Conservation (phyloP, 2,797 vertebrate species). For the Poeciliopsis turneri region DNA sequence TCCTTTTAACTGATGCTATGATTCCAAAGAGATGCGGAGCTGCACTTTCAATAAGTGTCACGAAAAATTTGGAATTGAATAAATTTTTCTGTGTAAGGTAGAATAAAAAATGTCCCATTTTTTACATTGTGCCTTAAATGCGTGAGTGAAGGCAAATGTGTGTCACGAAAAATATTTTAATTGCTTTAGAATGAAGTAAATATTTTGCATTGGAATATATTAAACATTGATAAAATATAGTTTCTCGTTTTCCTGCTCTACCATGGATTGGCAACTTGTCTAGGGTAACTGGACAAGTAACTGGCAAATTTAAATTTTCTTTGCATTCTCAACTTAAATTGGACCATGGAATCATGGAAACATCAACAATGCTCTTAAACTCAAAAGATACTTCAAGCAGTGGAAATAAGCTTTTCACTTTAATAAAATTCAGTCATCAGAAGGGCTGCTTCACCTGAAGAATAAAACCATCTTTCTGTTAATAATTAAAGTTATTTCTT, state of each 20-base stretch:
- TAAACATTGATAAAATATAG: conserved; percentile 7
- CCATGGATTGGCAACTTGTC: neutral
- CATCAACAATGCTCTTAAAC: neutral
- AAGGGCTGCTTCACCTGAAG: neutral
- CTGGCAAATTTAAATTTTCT: neutral
- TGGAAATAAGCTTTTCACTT: neutral
- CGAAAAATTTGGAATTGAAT: conserved; percentile 32
- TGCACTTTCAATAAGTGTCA: conserved; percentile 20
- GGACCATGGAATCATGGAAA: neutral
- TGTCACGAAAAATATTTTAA: conserved; percentile 32
- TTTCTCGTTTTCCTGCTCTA: neutral
- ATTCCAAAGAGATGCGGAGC: conserved; percentile 34
- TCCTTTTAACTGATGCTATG: conserved; percentile 21
- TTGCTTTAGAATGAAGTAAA: conserved; percentile 29
- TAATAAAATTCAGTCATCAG: neutral
- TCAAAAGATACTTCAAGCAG: neutral
- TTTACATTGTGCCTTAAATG: conserved; percentile 40
- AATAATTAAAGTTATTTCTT: neutral
- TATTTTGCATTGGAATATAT: neutral
- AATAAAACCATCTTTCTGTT: neutral
- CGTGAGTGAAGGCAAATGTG: conserved; percentile 32
- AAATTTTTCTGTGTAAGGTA: conserved; percentile 25
- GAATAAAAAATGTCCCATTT: conserved; percentile 25
- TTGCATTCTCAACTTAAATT: neutral
- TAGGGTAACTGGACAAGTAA: neutral